Percentiles rank a stretch among this genome's conserved stretches.
phyloP scores from a whole-genome alignment of 2,113 vertebrate genomes.

The Fulica atra region DNA sequence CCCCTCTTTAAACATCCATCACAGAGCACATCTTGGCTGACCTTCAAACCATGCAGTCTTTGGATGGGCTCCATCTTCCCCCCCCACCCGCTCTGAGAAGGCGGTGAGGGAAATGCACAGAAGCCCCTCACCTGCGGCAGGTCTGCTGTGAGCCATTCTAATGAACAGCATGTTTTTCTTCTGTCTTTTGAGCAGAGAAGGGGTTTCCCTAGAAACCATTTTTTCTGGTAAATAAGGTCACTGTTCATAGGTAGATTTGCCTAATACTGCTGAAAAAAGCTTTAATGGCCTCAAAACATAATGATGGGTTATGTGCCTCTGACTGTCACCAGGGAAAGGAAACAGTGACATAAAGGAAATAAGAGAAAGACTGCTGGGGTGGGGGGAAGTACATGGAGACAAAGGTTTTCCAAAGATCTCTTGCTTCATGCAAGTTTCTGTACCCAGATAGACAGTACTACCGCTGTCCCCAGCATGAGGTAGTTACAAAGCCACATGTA shows the following conservation, averaged over 20 bases:
- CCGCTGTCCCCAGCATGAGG: background rate
- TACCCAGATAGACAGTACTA: background rate
- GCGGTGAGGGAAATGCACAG: background rate
- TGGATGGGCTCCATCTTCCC: background rate
- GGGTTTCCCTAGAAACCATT: constrained; percentile 64
- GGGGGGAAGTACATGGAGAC: background rate
- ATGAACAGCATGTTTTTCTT: background rate
- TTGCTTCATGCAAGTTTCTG: background rate
- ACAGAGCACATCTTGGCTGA: fast-evolving
- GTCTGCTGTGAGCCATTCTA: background rate
- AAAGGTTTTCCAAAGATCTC: background rate
- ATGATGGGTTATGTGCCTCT: background rate
- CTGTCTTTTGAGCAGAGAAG: background rate
- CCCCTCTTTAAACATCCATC: background rate
- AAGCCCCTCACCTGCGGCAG: background rate
- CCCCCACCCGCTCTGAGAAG: background rate
- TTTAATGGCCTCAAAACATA: constrained; percentile 10
- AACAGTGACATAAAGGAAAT: background rate
- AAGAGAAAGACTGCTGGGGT: background rate
- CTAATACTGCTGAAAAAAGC: constrained; percentile 17
- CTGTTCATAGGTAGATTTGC: background rate
- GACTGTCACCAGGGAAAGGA: background rate
- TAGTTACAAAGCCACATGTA: background rate
- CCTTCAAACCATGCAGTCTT: background rate
- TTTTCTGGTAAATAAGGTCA: constrained; percentile 40